Percentiles rank a stretch among this genome's conserved stretches.
Conservation (phyloP, 1,140 invertebrate species). For the Pseudoatta argentina region DNA sequence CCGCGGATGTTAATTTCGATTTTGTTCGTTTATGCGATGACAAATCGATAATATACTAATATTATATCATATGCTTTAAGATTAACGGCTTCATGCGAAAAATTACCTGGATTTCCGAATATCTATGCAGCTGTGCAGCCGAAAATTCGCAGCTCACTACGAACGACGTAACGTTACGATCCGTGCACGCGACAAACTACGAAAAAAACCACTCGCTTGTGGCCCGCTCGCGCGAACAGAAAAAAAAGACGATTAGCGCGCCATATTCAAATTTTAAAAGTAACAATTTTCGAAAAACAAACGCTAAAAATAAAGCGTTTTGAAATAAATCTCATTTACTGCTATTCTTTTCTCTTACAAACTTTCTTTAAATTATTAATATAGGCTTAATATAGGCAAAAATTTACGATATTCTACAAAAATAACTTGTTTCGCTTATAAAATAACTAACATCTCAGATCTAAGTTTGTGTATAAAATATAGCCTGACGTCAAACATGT, state of each 20-base stretch:
- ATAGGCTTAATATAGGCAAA: background rate
- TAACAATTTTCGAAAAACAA: background rate
- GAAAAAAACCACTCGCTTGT: background rate
- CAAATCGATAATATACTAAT: too few relatives aligned
- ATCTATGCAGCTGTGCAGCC: background rate
- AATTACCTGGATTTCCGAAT: conserved; percentile 2
- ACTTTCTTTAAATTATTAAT: background rate
- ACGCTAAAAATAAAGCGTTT: background rate
- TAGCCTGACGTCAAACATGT: background rate
- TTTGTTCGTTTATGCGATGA: background rate
- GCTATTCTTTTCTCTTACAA: background rate
- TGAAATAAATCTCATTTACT: background rate
- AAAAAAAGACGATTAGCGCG: background rate
- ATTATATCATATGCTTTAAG: background rate
- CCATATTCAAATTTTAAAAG: conserved; percentile 10
- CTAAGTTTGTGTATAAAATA: background rate
- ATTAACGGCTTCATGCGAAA: background rate
- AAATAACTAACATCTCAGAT: background rate
- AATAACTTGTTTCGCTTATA: background rate
- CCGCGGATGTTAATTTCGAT: background rate
- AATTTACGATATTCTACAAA: background rate
- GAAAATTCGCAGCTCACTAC: background rate
- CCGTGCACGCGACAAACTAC: background rate
- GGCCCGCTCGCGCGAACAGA: background rate
- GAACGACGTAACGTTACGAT: background rate